Conservation (phyloP, 2,113 vertebrate species). For the Muntiacus muntjak region DNA sequence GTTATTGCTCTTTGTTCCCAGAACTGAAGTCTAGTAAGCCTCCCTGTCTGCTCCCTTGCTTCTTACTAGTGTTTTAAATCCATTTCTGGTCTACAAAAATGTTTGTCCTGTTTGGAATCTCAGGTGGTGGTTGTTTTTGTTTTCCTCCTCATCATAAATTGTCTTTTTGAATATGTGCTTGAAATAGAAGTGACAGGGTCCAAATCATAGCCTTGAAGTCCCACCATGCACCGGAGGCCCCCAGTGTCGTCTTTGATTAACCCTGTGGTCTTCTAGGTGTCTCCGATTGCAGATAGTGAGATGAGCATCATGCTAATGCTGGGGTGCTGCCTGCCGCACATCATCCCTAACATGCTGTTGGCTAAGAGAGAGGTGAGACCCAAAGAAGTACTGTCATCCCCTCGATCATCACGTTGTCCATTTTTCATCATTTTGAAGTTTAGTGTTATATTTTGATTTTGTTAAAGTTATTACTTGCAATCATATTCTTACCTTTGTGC, state of each 20-base stretch:
- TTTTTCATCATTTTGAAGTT: conserved; percentile 69
- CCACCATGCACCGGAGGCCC: not conserved
- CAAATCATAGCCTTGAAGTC: not conserved
- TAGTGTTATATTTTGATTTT: conserved; percentile 73
- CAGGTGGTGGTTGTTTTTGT: not conserved
- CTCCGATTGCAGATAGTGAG: conserved; percentile 96
- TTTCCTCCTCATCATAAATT: not conserved
- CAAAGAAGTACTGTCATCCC: not conserved
- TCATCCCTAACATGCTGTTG: conserved; percentile 96
- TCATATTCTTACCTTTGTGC: conserved; percentile 94
- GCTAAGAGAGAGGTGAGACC: conserved; percentile 96
- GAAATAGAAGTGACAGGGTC: not conserved
- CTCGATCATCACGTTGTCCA: not conserved
- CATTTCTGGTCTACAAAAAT: not conserved
- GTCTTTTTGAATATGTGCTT: not conserved
- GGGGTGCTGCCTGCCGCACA: conserved; percentile 97
- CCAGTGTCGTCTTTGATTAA: not conserved
- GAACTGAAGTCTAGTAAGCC: not conserved
- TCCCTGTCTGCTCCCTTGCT: not conserved
- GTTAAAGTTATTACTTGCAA: conserved; percentile 87
- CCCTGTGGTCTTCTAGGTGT: conserved; percentile 85
- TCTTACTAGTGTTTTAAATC: not conserved
- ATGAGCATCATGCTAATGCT: conserved; percentile 97
- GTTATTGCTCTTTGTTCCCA: not conserved
- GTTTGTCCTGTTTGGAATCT: not conserved